Evolutionary conservation across 2,888 invertebrate genomes (phyloP), one percentile per base, ranked within the genome.

Genomic region (Euproctis similis): DNA sequence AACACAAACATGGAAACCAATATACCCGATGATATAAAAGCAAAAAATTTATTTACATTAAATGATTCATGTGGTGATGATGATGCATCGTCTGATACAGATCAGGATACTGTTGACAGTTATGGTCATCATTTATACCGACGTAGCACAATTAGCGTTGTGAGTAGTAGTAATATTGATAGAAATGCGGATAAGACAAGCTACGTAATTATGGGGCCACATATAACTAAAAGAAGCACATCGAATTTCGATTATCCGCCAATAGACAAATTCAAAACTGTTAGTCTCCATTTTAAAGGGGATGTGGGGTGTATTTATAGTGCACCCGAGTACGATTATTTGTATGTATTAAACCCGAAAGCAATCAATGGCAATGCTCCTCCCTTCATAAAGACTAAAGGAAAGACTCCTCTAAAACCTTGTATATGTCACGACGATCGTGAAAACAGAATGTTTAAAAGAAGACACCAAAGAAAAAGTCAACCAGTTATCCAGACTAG

Each of bases 391-490:
- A 67, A 42, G 43, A 59, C 34, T 17, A 70, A 53, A 54, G 45
- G 53, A 28, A 57, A 49, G 37, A 53, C 48, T 16, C 42, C 52
- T 10, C 55, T 53, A 2, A 51, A 59, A 44, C 70, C 68, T 8
- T 77, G 77, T 44, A 69, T 59, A 46, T 76, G 77, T 41, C 49
- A 59, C 9, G 57, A 56, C 46, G 52, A 52, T 42, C 40, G 40
- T 12, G 31, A n/a, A n/a, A n/a, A n/a, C n/a, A n/a, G n/a, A n/a
- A n/a, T n/a, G n/a, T n/a, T n/a, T n/a, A n/a, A n/a, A n/a, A n/a
- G n/a, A n/a, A n/a, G n/a, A n/a, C n/a, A n/a, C n/a, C n/a, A n/a
- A n/a, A n/a, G n/a, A n/a, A n/a, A n/a, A n/a, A n/a, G n/a, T n/a
- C n/a, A n/a, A n/a, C n/a, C n/a, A n/a, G n/a, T n/a, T n/a, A n/a